Percentiles rank a stretch among this genome's conserved stretches.
These are phyloP conservation scores for Eutrigla gurnardus DNA, from an alignment of 2,797 vertebrate genomes.

Conservation along the genomic window DNA sequence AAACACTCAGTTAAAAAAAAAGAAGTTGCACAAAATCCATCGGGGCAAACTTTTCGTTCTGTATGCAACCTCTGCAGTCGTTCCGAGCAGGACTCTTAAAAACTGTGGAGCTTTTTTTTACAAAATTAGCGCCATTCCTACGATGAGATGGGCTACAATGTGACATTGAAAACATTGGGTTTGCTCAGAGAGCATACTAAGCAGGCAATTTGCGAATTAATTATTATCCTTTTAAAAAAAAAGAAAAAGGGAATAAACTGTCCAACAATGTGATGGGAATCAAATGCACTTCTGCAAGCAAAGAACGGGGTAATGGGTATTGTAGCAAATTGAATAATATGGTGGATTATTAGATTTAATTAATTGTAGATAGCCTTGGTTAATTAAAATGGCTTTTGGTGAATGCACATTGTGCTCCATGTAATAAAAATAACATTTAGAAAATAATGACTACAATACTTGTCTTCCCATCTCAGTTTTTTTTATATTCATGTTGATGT, in stretches of 20 bases:
- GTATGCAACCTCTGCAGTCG: slow-evolving; percentile 21
- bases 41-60: slow-evolving; percentile 8
- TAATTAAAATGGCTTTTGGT: slow-evolving; percentile 46
- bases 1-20: slow-evolving; percentile 6
- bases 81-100: slow-evolving; percentile 4
- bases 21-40: not conserved
- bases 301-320: not conserved
- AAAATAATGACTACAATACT: slow-evolving; percentile 4
- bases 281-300: not conserved
- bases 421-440: slow-evolving; percentile 18
- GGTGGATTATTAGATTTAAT: slow-evolving; percentile 30
- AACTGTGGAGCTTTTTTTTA: slow-evolving; percentile 3
- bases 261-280: not conserved
- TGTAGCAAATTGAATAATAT: slow-evolving; percentile 13
- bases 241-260: too few relatives aligned
- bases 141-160: not conserved
- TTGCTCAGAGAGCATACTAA: not conserved
- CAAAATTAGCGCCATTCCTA: slow-evolving; percentile 10
- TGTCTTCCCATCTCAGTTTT: not conserved
- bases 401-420: slow-evolving; percentile 26
- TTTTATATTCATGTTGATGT: slow-evolving; percentile 39
- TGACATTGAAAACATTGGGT: slow-evolving; percentile 6
- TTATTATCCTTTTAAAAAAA: not conserved
- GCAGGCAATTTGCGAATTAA: not conserved
- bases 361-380: slow-evolving; percentile 35